Evolutionary conservation across 2,888 invertebrate species (phyloP).

Genomic region (Leptopilina myrica): DNA sequence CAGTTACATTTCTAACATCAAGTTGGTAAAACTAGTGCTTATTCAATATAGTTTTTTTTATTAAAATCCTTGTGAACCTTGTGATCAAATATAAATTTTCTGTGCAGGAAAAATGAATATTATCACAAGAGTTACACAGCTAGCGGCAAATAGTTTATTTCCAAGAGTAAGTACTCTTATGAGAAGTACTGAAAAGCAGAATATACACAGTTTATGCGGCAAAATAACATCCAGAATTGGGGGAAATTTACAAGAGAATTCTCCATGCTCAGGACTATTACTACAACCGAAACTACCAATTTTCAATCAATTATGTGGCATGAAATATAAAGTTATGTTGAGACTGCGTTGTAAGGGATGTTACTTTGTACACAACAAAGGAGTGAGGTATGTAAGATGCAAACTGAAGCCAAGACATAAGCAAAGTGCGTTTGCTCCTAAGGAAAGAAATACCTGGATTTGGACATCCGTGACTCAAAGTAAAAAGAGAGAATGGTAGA

Average conservation of each 20-base stretch:
- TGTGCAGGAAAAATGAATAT: slow-evolving; percentile 21
- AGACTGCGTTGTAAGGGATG: slow-evolving; percentile 23
- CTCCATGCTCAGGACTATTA: background rate
- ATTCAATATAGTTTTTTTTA: no score
- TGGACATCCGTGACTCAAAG: slow-evolving; percentile 9
- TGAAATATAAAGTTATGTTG: slow-evolving; percentile 8
- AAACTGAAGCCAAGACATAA: slow-evolving; percentile 32
- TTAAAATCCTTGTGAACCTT: no score
- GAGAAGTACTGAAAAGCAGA: background rate
- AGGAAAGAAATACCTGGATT: slow-evolving; percentile 10
- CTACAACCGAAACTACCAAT: slow-evolving; percentile 13
- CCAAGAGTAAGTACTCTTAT: background rate
- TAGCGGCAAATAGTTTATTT: slow-evolving; percentile 2
- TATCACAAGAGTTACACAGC: slow-evolving; percentile 9
- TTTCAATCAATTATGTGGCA: slow-evolving; percentile 13
- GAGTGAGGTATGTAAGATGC: slow-evolving; percentile 19
- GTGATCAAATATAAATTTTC: background rate
- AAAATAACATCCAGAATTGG: background rate
- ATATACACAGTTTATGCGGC: background rate
- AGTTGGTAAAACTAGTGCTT: no score
- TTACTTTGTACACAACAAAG: background rate
- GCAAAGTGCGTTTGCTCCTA: background rate
- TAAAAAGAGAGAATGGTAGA: slow-evolving; percentile 5
- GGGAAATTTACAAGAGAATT: background rate
- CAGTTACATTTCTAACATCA: no score